Base-by-base conservation (phyloP, 2,113 vertebrate species). In the Saccopteryx leptura region DNA sequence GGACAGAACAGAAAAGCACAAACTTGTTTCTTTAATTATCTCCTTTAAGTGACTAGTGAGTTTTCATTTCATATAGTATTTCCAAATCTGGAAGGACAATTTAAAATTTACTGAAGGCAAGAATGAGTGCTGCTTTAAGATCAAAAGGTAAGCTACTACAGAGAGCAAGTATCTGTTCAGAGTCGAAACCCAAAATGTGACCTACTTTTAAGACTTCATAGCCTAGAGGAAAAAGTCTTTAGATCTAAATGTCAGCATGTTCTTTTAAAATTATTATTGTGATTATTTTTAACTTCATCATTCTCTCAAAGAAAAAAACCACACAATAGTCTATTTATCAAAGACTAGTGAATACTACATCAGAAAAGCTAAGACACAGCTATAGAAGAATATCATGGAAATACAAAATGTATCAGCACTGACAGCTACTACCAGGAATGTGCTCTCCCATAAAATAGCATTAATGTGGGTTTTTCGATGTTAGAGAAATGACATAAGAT, bases 181-280 rank as follows among this genome's bases (percentile, higher is more conserved):
- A 94, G 82, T 96, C 96, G 83, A 94, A 97, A 91, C 31, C 66
- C 88, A 84, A 96, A 96, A 71, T 97, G 60, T 95, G 95, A 90
- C 95, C 96, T 90, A 96, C 87, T 97, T 96, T 96, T 91, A 95
- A 92, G 96, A 95, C 89, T 92, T 87, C 75, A 90, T 96, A 97
- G 96, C 95, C 97, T 96, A 94, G 72, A 95, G 96, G 95, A 83
- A 58, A 85, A 96, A 96, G 83, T 94, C 96, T 96, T 97, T 93
- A 97, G 97, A 98, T 97, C 96, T 97, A 98, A 98, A 98, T 97
- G 97, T 97, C 97, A 96, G 86, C 96, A 88, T 95, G 96, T 91
- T 96, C 97, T 95, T 96, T 97, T 85, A 84, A 96, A 97, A 96
- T 95, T 91, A 97, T 92, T 96, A 94, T 96, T 94, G 95, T 97